A percentile compares a stretch with the other conserved stretches of the same genome.
phyloP scores from a whole-genome alignment of 2,888 invertebrate species.

The Coremacera marginata region DNA sequence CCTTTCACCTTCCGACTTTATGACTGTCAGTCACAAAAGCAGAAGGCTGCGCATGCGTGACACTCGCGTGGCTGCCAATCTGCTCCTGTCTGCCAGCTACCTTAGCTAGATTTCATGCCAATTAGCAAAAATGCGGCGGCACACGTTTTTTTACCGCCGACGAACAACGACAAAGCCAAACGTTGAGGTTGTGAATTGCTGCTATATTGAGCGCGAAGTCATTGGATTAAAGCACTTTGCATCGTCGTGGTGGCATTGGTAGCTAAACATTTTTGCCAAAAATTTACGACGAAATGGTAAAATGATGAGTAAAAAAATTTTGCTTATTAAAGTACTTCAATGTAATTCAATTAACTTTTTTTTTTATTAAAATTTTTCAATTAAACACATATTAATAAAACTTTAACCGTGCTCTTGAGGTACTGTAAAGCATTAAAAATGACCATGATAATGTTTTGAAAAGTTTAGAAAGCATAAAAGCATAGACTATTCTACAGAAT shows the following conservation, averaged over 20 bases:
- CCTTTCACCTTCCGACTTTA: not conserved
- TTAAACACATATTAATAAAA: too few relatives aligned
- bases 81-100: not conserved
- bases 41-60: not conserved
- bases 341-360: too few relatives aligned
- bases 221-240: slow-evolving; percentile 1
- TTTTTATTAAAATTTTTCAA: too few relatives aligned
- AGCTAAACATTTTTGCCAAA: too few relatives aligned
- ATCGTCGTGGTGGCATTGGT: not conserved
- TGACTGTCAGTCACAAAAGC: not conserved
- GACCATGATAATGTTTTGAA: too few relatives aligned
- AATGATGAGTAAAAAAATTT: too few relatives aligned
- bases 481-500: too few relatives aligned
- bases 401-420: too few relatives aligned
- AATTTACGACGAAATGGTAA: too few relatives aligned
- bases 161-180: not conserved
- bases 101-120: slow-evolving; percentile 17
- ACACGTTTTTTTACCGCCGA: not conserved
- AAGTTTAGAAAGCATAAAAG: too few relatives aligned
- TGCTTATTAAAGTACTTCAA: too few relatives aligned
- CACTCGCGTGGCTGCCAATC: not conserved
- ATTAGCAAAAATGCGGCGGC: slow-evolving; percentile 20
- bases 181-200: not conserved
- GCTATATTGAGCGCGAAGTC: not conserved
- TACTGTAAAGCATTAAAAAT: too few relatives aligned